Evolutionary conservation across 2,888 invertebrate genomes (phyloP), one percentile per base, ranked within the genome.

Genomic region (Drosophila ezoana): DNA sequence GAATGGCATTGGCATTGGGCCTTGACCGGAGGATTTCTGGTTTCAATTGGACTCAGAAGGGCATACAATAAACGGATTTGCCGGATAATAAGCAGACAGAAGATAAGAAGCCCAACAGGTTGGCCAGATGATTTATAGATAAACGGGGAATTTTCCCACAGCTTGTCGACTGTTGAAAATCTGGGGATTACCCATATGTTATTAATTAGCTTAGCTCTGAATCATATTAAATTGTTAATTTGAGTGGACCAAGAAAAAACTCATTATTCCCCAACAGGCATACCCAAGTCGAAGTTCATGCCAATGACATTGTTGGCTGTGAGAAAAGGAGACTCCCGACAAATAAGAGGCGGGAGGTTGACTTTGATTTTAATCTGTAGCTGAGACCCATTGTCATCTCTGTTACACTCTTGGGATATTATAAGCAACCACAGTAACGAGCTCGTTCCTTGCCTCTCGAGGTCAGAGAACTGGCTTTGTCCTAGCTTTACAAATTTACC

Each of bases 321-420:
- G 4, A 3, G 37, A 18, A 40, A 32, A 13, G 37, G 23, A 20
- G 23, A 58, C 47, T 18, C 9, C 18, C 38, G 11, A 8, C 14
- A n/a, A 9, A 4, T 1, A 2, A 44, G n/a, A 28, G 2, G 38
- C 16, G 37, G 47, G 38, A 14, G 45, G 10, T 4, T 41, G 14
- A 37, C 28, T 37, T 44, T 5, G n/a, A 16, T 44, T 28, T 44
- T 28, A 41, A 41, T 35, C 53, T 49, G 37, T 35, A 45, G 23
- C n/a, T 43, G 41, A 74, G 52, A 49, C 48, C 16, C 69, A 53
- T 62, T 74, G 69, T 80, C 68, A 72, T 44, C 28, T 32, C 38
- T 56, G 47, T 20, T 47, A 61, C 63, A 53, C 66, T 48, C 49
- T 10, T 48, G 53, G 77, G 67, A 49, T 43, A 58, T 57, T 64